Evolutionary conservation across 2,797 vertebrate species (phyloP).

Genomic region (Danionella dracula): DNA sequence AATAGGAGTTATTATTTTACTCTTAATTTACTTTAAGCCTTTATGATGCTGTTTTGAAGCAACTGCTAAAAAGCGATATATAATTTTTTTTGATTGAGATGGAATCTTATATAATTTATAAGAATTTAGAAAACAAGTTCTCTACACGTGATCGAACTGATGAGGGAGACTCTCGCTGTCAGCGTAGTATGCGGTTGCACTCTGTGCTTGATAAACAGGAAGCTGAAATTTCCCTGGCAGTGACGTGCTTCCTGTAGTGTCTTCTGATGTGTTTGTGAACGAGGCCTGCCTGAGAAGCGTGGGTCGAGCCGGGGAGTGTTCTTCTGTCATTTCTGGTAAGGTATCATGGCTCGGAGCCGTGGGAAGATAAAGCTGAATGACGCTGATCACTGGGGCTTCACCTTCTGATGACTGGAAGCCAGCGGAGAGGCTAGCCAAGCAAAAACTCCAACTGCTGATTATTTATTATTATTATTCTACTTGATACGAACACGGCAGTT

Average conservation of each 20-base stretch:
- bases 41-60: no score
- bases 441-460: no score
- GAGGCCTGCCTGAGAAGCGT: slow-evolving; percentile 49
- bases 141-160: no score
- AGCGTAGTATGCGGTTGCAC: slow-evolving; percentile 29
- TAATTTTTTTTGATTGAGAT: no score
- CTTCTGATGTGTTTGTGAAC: slow-evolving; percentile 37
- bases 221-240: slow-evolving; percentile 71
- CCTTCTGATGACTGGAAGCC: slow-evolving; percentile 56
- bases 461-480: no score
- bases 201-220: slow-evolving; percentile 59
- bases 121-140: no score
- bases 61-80: no score
- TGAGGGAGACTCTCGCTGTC: neutral
- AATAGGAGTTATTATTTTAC: no score
- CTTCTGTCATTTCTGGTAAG: slow-evolving; percentile 55
- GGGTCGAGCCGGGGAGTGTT: slow-evolving; percentile 51
- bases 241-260: slow-evolving; percentile 78
- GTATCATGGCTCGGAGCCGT: slow-evolving; percentile 38
- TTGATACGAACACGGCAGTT: no score
- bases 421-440: neutral
- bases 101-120: no score
- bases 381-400: slow-evolving; percentile 67
- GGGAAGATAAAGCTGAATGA: slow-evolving; percentile 69
- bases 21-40: no score